Evolutionary conservation across 2,113 vertebrate species (phyloP).

Genomic region (Meriones unguiculatus): DNA sequence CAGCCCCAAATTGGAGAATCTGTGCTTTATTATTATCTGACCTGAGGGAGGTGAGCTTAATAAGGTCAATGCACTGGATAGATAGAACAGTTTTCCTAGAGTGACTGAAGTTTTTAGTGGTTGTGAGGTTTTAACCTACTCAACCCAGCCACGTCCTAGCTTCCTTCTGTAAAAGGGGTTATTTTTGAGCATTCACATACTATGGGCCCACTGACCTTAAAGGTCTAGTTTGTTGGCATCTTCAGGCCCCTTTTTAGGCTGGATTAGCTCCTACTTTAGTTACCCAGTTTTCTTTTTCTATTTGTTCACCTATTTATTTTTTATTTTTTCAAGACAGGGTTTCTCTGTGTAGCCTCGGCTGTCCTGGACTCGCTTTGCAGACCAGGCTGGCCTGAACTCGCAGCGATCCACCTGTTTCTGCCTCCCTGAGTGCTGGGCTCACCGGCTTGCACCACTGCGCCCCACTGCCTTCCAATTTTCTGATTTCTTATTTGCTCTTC

Average conservation of each 20-base stretch:
- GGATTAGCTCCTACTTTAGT: not conserved
- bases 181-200: not conserved
- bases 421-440: no score
- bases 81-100: slow-evolving; percentile 10
- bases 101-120: not conserved
- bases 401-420: no score
- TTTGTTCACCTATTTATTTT: no score
- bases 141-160: not conserved
- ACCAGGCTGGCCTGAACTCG: no score
- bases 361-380: no score
- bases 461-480: no score
- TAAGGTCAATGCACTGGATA: not conserved
- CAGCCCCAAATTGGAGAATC: not conserved
- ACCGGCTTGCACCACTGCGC: no score
- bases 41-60: not conserved
- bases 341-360: no score
- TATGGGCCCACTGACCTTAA: not conserved
- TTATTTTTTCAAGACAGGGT: no score
- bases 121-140: slow-evolving; percentile 8
- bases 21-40: not conserved
- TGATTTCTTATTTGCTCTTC: slow-evolving; percentile 36
- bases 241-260: not conserved
- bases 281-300: not conserved
- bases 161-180: not conserved
- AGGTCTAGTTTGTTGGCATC: not conserved